A percentile compares a stretch with the other conserved stretches of the same genome.
Evolutionary conservation across 1,140 invertebrate genomes (phyloP).

Genomic region (Dendroctonus ponderosae): DNA sequence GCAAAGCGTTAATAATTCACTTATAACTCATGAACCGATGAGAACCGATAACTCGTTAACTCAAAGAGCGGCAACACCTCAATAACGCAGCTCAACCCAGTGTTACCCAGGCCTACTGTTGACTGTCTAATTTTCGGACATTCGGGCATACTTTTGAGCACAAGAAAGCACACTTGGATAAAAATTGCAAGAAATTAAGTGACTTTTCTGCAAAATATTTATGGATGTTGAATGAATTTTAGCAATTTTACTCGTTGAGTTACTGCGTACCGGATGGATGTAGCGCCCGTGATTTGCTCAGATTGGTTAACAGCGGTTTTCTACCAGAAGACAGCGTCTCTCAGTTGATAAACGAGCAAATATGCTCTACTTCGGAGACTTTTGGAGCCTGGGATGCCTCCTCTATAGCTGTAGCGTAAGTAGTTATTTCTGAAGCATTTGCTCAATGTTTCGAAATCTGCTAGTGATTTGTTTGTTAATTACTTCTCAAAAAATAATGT

Average conservation of each 20-base stretch:
- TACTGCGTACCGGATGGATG: slow-evolving; percentile 34
- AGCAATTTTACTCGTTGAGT: slow-evolving; percentile 19
- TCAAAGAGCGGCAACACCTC: too few species aligned
- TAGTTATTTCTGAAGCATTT: slow-evolving; percentile 35
- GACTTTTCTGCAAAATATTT: neutral
- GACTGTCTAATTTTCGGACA: too few species aligned
- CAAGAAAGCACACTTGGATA: too few species aligned
- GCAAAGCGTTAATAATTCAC: too few species aligned
- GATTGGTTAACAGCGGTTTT: slow-evolving; percentile 9
- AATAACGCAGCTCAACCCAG: too few species aligned
- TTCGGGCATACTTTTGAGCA: too few species aligned
- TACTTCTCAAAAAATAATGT: neutral
- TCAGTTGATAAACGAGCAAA: slow-evolving; percentile 15
- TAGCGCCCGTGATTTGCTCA: slow-evolving; percentile 21
- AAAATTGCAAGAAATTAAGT: too few species aligned
- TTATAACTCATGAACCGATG: too few species aligned
- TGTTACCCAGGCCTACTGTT: too few species aligned
- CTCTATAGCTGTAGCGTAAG: slow-evolving; percentile 46
- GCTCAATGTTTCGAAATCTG: neutral
- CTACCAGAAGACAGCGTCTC: slow-evolving; percentile 4
- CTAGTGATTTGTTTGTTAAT: neutral
- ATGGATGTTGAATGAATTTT: slow-evolving; percentile 5
- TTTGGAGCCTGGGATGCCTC: slow-evolving; percentile 22
- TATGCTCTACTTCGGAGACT: slow-evolving; percentile 29
- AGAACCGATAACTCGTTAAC: too few species aligned